Evolutionary conservation across 1,140 invertebrate species (phyloP), one percentile per base, ranked within the genome.

Genomic region (Hormaphis cornu): DNA sequence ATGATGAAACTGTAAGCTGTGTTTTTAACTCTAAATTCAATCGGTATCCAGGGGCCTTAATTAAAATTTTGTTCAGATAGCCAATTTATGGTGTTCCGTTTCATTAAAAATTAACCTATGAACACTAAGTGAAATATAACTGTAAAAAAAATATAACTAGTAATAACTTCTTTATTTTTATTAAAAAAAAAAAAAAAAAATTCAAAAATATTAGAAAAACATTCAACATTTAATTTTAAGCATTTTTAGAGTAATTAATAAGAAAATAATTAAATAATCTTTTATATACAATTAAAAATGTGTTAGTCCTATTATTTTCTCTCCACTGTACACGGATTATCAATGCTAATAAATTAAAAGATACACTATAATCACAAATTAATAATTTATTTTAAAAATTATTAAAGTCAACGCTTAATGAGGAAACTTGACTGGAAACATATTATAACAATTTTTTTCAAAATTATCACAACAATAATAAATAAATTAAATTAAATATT

Each of bases 391-490:
- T n/a, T n/a, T n/a, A n/a, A n/a, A n/a, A n/a, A n/a, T n/a, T n/a
- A n/a, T n/a, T n/a, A n/a, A n/a, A n/a, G n/a, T n/a, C n/a, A n/a
- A n/a, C n/a, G n/a, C 20, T 22, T 37, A 22, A 9, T 40, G 33
- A 14, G 46, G 7, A 56, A 35, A 56, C 20, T 37, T 56, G 30
- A 52, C 3, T 52, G 26, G n/a, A 28, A 53, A 22, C 20, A 56
- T 35, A 37, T 56, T n/a, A 37, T n/a, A n/a, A n/a, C 33, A 35
- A 54, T 52, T 56, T 22, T 16, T 37, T 3, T 37, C 33, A 48
- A 63, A 63, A 48, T 59, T 46, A 63, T 63, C 42, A 63, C 59
- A 63, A 63, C 10, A 66, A 66, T 66, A 61, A 46, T n/a, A n/a
- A n/a, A n/a, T n/a, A n/a, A n/a, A n/a, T n/a, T n/a, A n/a, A n/a